Conservation (phyloP, 2,888 invertebrate genomes). For the Drosophila hamatofila region DNA sequence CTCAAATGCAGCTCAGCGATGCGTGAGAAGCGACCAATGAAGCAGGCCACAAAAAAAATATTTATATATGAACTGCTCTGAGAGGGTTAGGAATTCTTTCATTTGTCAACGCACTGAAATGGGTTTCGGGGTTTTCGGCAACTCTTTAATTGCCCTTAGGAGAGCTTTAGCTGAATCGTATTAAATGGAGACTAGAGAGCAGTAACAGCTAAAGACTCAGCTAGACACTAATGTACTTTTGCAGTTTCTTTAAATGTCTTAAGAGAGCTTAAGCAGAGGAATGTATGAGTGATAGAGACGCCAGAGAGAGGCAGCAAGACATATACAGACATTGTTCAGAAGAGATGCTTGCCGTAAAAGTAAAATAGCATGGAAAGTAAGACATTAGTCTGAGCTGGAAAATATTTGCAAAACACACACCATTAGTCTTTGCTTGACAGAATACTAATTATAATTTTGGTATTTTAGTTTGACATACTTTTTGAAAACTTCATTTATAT, state of each 20-base stretch:
- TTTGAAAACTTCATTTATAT: too few relatives aligned
- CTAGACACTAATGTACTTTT: not conserved
- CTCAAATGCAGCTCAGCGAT: conserved; percentile 69
- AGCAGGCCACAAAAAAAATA: conserved; percentile 9
- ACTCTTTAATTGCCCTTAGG: not conserved
- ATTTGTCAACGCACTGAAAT: conserved; percentile 33
- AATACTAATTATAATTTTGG: too few relatives aligned
- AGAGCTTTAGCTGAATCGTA: not conserved
- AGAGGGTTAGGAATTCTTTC: conserved; percentile 15
- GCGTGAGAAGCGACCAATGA: conserved; percentile 59
- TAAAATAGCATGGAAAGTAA: too few relatives aligned
- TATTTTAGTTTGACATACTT: too few relatives aligned
- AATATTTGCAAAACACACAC: too few relatives aligned
- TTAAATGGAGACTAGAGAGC: not conserved
- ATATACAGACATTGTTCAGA: not conserved
- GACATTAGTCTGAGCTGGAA: too few relatives aligned
- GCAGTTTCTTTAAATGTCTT: not conserved
- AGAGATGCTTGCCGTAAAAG: not conserved
- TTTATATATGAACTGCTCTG: not conserved
- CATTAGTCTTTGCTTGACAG: too few relatives aligned
- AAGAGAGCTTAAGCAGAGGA: not conserved
- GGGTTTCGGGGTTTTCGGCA: not conserved
- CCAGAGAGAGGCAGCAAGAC: not conserved
- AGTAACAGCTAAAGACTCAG: not conserved
- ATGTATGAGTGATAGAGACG: not conserved